Evolutionary conservation across 2,797 vertebrate species (phyloP).

Genomic region (Enteromius radiatus): DNA sequence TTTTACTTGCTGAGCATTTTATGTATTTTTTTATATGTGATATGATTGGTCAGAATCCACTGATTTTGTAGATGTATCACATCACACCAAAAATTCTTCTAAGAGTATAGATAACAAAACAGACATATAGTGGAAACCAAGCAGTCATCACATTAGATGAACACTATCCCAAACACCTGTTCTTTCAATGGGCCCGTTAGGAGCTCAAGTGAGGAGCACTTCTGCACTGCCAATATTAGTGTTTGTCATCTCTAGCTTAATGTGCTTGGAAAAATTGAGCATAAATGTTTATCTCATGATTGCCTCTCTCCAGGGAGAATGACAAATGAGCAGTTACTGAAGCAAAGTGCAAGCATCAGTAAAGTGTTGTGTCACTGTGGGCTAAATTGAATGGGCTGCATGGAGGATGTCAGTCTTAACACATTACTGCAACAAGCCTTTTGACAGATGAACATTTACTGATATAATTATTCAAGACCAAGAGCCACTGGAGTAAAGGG

Average conservation of each 20-base stretch:
- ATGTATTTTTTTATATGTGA: too few species aligned
- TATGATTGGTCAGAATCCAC: too few species aligned
- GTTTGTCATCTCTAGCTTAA: slow-evolving; percentile 17
- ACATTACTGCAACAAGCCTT: slow-evolving; percentile 59
- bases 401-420: slow-evolving; percentile 34
- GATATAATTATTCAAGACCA: slow-evolving; percentile 56
- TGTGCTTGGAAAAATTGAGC: slow-evolving; percentile 2
- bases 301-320: slow-evolving; percentile 9
- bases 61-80: background rate
- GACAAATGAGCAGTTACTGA: slow-evolving; percentile 30
- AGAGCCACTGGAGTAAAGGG: background rate
- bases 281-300: slow-evolving; percentile 24
- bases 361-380: slow-evolving; percentile 57
- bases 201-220: slow-evolving; percentile 5
- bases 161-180: slow-evolving; percentile 38
- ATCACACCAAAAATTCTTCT: background rate
- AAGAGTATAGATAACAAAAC: background rate
- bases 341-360: slow-evolving; percentile 41
- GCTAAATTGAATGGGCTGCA: slow-evolving; percentile 56
- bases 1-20: too few species aligned
- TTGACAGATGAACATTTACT: slow-evolving; percentile 72
- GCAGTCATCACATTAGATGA: slow-evolving; percentile 1
- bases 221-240: slow-evolving; percentile 2
- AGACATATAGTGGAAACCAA: slow-evolving; percentile 12
- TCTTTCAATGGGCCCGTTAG: slow-evolving; percentile 9